Conservation (phyloP, 1,140 invertebrate genomes). For the Zaprionus ornatus region DNA sequence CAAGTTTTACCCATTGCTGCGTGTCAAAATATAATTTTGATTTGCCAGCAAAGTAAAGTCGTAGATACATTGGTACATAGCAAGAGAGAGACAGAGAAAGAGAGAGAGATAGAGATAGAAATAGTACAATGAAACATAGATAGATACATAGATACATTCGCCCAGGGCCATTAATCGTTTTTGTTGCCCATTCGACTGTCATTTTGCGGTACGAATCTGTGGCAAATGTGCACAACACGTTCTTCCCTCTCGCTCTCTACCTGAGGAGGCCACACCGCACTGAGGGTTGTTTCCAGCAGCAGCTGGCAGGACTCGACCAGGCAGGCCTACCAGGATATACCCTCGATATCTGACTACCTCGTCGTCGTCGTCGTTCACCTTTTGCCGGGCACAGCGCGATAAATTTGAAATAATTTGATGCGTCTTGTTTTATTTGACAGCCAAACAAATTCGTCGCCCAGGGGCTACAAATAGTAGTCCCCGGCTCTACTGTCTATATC, state of each 20-base stretch:
- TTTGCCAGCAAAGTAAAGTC: conserved; percentile 11
- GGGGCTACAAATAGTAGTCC: conserved; percentile 46
- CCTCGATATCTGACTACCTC: conserved; percentile 1
- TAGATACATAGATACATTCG: conserved; percentile 45
- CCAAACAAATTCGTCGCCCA: conserved; percentile 72
- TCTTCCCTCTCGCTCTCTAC: conserved; percentile 6
- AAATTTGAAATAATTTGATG: conserved; percentile 82
- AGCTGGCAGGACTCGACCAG: conserved; percentile 44
- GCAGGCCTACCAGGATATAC: conserved; percentile 22
- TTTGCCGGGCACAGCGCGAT: conserved; percentile 57
- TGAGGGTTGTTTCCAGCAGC: conserved; percentile 37
- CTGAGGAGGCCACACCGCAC: not conserved
- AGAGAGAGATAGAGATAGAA: not conserved
- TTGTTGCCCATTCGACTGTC: conserved; percentile 60
- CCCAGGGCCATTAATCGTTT: conserved; percentile 61
- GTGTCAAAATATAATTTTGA: conserved; percentile 79
- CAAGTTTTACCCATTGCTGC: conserved; percentile 65
- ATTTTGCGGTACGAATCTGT: conserved; percentile 77
- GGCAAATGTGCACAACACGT: conserved; percentile 46
- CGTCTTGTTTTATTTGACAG: conserved; percentile 82
- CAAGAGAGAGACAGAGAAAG: not conserved
- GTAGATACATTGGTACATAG: not conserved
- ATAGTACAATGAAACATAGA: conserved; percentile 11
- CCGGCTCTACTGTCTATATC: not conserved
- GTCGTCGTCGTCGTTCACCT: conserved; percentile 21